A percentile compares a stretch with the other conserved stretches of the same genome.
phyloP scores from a whole-genome alignment of 2,113 vertebrate species.

The Myotis brandtii region DNA sequence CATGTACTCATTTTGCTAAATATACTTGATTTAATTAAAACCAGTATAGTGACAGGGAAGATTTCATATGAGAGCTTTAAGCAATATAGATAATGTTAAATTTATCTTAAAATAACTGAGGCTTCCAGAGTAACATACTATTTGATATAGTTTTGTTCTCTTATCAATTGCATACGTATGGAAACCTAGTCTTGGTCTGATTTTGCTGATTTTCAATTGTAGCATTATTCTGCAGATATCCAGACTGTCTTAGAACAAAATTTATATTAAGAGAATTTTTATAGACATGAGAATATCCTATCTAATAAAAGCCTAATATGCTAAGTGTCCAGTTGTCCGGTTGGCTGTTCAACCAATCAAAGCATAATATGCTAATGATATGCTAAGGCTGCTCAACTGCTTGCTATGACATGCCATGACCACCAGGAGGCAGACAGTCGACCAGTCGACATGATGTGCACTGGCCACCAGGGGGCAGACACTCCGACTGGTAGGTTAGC shows the following conservation, averaged over 20 bases:
- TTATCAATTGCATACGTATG: background rate
- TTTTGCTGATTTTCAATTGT: slow-evolving; percentile 44
- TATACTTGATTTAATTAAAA: background rate
- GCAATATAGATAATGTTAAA: background rate
- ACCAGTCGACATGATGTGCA: no score
- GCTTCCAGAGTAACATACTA: background rate
- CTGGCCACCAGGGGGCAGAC: no score
- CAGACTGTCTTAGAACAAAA: background rate
- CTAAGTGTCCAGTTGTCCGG: no score
- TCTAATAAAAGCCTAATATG: no score
- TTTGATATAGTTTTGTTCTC: slow-evolving; percentile 27
- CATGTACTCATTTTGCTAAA: slow-evolving; percentile 15
- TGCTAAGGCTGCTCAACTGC: no score
- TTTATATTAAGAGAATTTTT: slow-evolving; percentile 37
- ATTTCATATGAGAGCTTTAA: slow-evolving; percentile 15
- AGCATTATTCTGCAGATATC: background rate
- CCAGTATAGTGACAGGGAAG: background rate
- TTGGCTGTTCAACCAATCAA: no score
- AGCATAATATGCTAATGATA: no score
- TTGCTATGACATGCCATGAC: no score
- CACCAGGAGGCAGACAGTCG: no score
- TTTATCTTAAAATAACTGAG: slow-evolving; percentile 19
- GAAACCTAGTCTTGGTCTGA: slow-evolving; percentile 29
- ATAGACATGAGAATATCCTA: background rate
- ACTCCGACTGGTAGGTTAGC: no score